Evolutionary conservation across 2,113 vertebrate species (phyloP).

Genomic region (Notiomystis cincta): DNA sequence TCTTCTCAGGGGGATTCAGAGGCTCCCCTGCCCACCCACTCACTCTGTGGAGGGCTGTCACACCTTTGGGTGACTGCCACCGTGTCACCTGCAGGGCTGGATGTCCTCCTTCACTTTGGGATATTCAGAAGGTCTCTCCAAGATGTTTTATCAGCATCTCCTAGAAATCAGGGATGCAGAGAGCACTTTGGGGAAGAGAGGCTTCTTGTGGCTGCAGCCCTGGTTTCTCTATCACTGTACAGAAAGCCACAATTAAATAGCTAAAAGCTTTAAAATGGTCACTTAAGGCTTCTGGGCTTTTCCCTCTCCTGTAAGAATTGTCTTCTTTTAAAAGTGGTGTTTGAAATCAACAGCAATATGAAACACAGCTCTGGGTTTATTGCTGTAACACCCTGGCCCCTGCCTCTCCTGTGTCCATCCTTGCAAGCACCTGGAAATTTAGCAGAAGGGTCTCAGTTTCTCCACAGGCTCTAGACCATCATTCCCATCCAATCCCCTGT

Average conservation of each 20-base stretch:
- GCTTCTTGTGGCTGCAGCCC: background rate
- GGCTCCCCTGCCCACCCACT: background rate
- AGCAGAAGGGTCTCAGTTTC: background rate
- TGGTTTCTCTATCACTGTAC: background rate
- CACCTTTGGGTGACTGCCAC: background rate
- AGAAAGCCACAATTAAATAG: constrained; percentile 45
- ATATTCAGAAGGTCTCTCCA: background rate
- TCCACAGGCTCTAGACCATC: background rate
- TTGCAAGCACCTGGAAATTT: background rate
- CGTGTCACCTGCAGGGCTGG: background rate
- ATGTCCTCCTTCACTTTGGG: background rate
- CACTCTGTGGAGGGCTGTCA: background rate
- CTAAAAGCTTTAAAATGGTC: constrained; percentile 18
- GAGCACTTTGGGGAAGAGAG: background rate
- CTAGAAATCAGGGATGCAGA: background rate
- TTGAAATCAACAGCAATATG: rapidly evolving
- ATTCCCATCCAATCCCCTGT: background rate
- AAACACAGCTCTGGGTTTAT: background rate
- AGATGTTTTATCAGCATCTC: background rate
- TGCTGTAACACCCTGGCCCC: background rate
- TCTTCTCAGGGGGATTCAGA: background rate
- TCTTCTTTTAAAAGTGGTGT: background rate
- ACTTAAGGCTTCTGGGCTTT: background rate
- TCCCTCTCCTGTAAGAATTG: background rate
- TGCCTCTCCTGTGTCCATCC: background rate